Evolutionary conservation across 2,797 vertebrate species (phyloP), one percentile per base, ranked within the genome.

Genomic region (Rhynchonycteris naso): DNA sequence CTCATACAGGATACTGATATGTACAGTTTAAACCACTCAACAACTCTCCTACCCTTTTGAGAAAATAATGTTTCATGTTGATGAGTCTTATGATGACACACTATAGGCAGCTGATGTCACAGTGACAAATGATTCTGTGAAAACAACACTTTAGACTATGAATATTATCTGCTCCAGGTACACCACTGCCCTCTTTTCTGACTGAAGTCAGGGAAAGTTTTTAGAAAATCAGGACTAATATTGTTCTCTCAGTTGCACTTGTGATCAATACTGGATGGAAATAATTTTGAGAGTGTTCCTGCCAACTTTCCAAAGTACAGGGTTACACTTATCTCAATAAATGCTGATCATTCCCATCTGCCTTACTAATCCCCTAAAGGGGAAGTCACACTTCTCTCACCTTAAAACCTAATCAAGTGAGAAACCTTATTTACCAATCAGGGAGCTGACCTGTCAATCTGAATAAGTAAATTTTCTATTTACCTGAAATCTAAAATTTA

Each of bases 161-260:
- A 52, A 66, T 33, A 68, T 38, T 71, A 56, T 30, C 1, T 26
- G 28, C 24, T 54, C 35, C 28, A 74, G 54, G 10, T 21, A 75
- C 24, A 91, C 7, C 84, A 11, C 9, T 78, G 52, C 79, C 38
- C 43, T 76, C 12, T 26, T 35, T 13, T n/a, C 30, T 54, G 47
- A 87, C 38, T 72, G 59, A 89, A 89, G 56, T 35, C 52, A 80
- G 63, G 47, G 58, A 89, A 82, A 84, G 11, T 30, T 56, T 94
- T 68, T 28, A 65, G 54, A 95, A 43, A 65, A 69, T 50, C 24
- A 61, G 18, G 14, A 91, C 4, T 74, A 84, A 66, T 22, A 72
- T 13, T 16, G 11, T 58, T 79, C 6, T 90, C 59, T 85, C 33
- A 33, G 38, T 10, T 78, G 30, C 6, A 47, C 10, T 58, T 88